Evolutionary conservation across 2,888 invertebrate species (phyloP).

Genomic region (Miltochrista miniata): DNA sequence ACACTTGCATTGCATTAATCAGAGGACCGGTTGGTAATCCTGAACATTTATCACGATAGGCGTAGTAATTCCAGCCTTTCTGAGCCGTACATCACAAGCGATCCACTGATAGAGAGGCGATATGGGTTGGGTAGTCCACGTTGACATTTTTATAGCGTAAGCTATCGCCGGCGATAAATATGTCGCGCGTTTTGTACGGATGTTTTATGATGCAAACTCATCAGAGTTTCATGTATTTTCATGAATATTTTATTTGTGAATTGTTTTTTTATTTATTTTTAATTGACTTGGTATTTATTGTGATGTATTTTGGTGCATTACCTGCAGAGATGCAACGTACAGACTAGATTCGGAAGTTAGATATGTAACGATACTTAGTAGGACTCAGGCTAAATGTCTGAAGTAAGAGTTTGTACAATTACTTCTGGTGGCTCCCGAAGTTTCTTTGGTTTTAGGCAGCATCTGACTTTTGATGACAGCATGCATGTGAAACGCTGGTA

Average conservation of each 20-base stretch:
- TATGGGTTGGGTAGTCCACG: constrained; percentile 55
- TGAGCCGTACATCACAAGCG: constrained; percentile 45
- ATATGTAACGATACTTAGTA: too few species aligned
- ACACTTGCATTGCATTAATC: constrained; percentile 6
- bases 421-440: too few species aligned
- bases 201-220: constrained; percentile 35
- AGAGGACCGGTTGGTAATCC: constrained; percentile 19
- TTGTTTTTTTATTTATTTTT: too few species aligned
- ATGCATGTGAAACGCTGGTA: too few species aligned
- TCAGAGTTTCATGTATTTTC: constrained; percentile 46
- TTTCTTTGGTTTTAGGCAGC: too few species aligned
- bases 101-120: constrained; percentile 51
- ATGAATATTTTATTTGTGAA: constrained; percentile 26
- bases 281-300: too few species aligned
- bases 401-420: too few species aligned
- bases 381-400: too few species aligned
- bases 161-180: constrained; percentile 69
- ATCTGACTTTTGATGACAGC: too few species aligned
- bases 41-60: constrained; percentile 29
- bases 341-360: too few species aligned
- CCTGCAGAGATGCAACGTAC: too few species aligned
- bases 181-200: constrained; percentile 43
- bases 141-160: constrained; percentile 73
- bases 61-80: constrained; percentile 39
- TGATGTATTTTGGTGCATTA: too few species aligned